Conservation (phyloP, 2,888 invertebrate species). For the Acleris laterana region DNA sequence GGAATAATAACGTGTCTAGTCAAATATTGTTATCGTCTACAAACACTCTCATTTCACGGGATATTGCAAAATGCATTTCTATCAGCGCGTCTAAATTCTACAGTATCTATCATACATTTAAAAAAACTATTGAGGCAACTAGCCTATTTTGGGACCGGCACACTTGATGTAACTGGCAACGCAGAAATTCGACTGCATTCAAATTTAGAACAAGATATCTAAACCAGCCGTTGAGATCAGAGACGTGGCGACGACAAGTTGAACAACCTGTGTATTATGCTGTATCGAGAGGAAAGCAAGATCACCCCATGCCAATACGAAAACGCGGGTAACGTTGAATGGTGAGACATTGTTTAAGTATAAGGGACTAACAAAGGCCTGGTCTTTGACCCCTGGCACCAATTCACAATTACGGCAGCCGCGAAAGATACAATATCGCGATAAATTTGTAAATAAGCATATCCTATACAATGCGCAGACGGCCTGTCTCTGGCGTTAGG, state of each 20-base stretch:
- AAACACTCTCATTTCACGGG: slow-evolving; percentile 6
- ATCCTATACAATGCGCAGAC: slow-evolving; percentile 20
- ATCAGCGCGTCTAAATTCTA: background rate
- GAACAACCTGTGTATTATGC: background rate
- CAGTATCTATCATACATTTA: background rate
- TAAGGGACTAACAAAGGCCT: slow-evolving; percentile 54
- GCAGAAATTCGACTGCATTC: background rate
- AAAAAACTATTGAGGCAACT: background rate
- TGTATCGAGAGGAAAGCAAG: background rate
- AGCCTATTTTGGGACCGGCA: background rate
- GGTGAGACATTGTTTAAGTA: slow-evolving; percentile 40
- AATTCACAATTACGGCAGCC: slow-evolving; percentile 50
- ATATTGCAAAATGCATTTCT: slow-evolving; percentile 24
- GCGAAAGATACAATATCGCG: slow-evolving; percentile 18
- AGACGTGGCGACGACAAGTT: background rate
- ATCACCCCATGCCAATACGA: slow-evolving; percentile 22
- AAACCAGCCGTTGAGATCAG: background rate
- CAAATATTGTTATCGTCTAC: slow-evolving; percentile 26
- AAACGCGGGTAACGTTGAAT: slow-evolving; percentile 41
- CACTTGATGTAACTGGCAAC: background rate
- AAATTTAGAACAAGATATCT: slow-evolving; percentile 2
- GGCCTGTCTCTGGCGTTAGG: slow-evolving; percentile 27
- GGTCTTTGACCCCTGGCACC: slow-evolving; percentile 70
- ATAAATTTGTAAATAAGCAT: slow-evolving; percentile 19
- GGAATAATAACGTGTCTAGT: slow-evolving; percentile 33